These are phyloP conservation scores for Anguilla marmorata DNA, from an alignment of 2,797 vertebrate species.

Conservation along the genomic window DNA sequence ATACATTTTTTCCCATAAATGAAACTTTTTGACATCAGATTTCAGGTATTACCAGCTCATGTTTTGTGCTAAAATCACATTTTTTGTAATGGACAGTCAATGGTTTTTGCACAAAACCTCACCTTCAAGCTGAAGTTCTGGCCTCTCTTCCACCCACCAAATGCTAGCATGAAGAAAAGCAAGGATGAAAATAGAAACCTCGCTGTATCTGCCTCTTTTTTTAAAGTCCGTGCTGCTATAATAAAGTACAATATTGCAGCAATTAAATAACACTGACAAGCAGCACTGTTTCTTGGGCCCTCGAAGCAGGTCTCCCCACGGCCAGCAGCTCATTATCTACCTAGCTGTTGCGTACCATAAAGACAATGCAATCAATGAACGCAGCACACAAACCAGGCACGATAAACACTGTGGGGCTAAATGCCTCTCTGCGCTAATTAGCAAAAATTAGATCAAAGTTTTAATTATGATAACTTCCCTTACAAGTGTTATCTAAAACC, in stretches of 20 bases:
- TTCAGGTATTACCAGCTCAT: not conserved
- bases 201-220: not conserved
- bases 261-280: not conserved
- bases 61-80: not conserved
- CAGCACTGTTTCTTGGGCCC: not conserved
- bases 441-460: slow-evolving; percentile 1
- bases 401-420: not conserved
- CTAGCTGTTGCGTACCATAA: not conserved
- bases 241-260: not conserved
- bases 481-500: not conserved
- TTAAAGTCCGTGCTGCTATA: not conserved
- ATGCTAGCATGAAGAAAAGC: not conserved
- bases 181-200: not conserved
- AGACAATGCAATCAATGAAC: slow-evolving; percentile 18
- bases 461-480: slow-evolving; percentile 3
- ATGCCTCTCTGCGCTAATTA: slow-evolving; percentile 3
- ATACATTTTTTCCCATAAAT: not conserved
- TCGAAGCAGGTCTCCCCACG: not conserved
- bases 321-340: not conserved
- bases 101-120: not conserved
- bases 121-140: not conserved
- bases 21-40: not conserved
- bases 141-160: not conserved
- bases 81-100: not conserved
- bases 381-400: not conserved